Percentiles rank a stretch among this genome's conserved stretches.
phyloP scores from a whole-genome alignment of 2,888 invertebrate genomes.

The Chrysopilus asiliformis region DNA sequence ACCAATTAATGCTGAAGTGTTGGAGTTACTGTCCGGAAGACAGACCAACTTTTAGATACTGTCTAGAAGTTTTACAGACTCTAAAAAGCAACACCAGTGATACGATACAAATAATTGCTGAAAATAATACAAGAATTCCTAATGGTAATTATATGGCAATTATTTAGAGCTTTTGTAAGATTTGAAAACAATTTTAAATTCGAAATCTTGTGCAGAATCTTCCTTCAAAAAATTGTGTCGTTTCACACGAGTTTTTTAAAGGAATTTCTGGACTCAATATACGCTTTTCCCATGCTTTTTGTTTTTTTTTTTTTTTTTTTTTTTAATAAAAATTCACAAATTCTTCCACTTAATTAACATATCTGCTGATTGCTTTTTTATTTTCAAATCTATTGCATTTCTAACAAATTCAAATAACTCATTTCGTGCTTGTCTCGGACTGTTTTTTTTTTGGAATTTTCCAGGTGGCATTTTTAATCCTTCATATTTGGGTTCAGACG shows the following conservation, averaged over 20 bases:
- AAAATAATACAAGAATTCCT: no score
- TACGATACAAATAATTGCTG: conserved; percentile 12
- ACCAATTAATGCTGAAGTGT: conserved; percentile 72
- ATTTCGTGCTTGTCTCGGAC: conserved; percentile 13
- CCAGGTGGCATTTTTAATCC: conserved; percentile 61
- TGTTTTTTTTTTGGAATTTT: conserved; percentile 26
- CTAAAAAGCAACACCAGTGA: conserved; percentile 19
- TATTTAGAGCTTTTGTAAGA: no score
- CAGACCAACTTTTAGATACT: conserved; percentile 76
- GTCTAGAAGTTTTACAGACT: conserved; percentile 49
- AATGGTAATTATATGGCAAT: no score
- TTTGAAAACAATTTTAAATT: no score
- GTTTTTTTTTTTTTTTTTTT: no score
- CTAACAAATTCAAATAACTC: conserved; percentile 5
- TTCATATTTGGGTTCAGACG: conserved; percentile 59
- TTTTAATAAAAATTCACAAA: no score
- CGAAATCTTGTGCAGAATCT: background rate
- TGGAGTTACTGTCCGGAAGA: conserved; percentile 75
- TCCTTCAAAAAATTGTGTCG: conserved; percentile 3
- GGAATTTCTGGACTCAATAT: background rate
- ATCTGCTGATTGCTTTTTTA: background rate
- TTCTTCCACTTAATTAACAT: background rate
- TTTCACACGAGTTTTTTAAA: conserved; percentile 1
- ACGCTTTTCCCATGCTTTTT: conserved; percentile 7
- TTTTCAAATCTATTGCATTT: conserved; percentile 3